Base-by-base conservation (phyloP, 2,888 invertebrate genomes). In the Drosophila putrida region DNA sequence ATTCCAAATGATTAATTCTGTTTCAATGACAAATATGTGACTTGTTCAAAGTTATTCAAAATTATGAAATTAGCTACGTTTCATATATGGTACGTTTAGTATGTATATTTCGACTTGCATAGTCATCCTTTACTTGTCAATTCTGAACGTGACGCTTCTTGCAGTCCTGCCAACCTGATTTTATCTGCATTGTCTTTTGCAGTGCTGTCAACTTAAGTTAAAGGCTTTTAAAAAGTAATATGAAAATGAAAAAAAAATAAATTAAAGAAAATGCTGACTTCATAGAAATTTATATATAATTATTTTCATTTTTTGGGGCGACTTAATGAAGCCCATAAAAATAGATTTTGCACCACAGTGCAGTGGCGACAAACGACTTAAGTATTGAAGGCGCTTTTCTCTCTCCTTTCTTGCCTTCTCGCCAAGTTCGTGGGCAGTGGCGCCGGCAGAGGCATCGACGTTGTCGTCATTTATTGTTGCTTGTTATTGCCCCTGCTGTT, bases 381-480 rank as follows among this genome's bases (percentile, higher is more conserved):
- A 33, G 59, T 36, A 57, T 43, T 65, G 67, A 66, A 78, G 74
- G 74, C 78, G 58, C 67, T 66, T 59, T 63, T 41, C 62, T 60
- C 41, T 47, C 41, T 25, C 38, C 27, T 36, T 36, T 13, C 15
- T 20, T 20, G 20, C 33, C 33, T 35, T 11, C 4, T 33, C 35
- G 10, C 10, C 41, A 43, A 35, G 51, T 44, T 36, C 59, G 58
- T 20, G 28, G 15, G 58, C 58, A 43, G 58, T 57, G 44, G 44
- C 63, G 51, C 27, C 44, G 53, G 47, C 63, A 63, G 71, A 36
- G 60, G 35, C 66, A 47, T 36, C 75, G 66, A 38, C 61, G 66
- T 51, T 67, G 72, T 65, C 70, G 77, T 77, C 83, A 83, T 83
- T 86, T 86, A 73, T 75, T 80, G 78, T 68, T 72, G 78, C 65